phyloP scores from a whole-genome alignment of 1,140 invertebrate species.

The Cherax destructor region DNA sequence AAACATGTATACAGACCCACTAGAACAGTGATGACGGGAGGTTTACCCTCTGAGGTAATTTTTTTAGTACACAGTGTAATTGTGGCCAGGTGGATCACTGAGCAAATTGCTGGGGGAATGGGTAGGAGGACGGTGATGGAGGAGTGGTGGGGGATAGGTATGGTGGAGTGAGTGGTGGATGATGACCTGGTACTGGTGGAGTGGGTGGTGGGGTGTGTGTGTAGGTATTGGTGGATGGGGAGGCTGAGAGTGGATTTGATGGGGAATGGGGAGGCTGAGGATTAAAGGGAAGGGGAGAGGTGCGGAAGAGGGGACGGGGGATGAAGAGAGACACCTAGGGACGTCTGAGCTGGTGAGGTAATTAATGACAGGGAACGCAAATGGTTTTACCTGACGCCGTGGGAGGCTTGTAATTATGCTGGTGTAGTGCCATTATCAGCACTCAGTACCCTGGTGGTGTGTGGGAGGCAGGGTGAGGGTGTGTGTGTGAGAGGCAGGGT shows the following conservation, averaged over 20 bases:
- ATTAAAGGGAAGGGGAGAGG: background rate
- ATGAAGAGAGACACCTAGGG: background rate
- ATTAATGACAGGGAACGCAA: constrained; percentile 11
- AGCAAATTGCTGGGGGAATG: background rate
- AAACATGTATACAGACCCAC: no score
- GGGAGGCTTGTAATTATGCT: constrained; percentile 30
- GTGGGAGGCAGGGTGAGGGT: background rate
- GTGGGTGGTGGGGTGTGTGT: background rate
- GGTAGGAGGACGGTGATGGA: background rate
- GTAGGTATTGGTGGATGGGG: no score
- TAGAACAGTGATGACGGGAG: background rate
- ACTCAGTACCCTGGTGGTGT: no score
- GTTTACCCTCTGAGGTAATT: background rate
- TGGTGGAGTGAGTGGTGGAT: no score
- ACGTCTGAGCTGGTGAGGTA: background rate
- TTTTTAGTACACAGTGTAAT: background rate
- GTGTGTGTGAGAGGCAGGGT: background rate
- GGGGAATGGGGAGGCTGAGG: background rate
- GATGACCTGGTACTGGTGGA: background rate
- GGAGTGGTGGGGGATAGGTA: background rate
- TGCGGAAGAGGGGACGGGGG: background rate
- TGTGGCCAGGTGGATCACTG: background rate
- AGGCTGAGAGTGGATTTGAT: background rate
- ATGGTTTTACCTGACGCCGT: constrained; percentile 49
- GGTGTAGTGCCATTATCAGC: constrained; percentile 28